Evolutionary conservation across 2,888 invertebrate genomes (phyloP).

Genomic region (Girardia tigrina): DNA sequence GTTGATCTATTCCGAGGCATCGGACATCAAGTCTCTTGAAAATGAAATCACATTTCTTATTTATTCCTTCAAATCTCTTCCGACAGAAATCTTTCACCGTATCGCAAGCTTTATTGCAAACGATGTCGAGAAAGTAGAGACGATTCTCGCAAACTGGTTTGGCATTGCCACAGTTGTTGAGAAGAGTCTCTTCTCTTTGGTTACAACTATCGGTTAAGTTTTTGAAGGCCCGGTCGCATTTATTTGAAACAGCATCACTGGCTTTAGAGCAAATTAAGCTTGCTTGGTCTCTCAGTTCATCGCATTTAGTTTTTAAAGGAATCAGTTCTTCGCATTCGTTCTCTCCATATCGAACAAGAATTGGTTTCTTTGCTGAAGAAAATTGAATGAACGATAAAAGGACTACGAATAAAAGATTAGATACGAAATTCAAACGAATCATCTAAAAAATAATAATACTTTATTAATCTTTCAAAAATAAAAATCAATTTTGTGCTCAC

Average conservation of each 20-base stretch:
- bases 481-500: neutral
- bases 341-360: neutral
- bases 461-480: neutral
- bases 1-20: neutral
- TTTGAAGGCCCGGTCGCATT: neutral
- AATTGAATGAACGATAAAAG: neutral
- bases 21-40: neutral
- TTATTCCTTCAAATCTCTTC: neutral
- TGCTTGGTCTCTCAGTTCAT: neutral
- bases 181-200: neutral
- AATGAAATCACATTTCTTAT: neutral
- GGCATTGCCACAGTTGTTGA: neutral
- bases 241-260: neutral
- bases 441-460: neutral
- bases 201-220: neutral
- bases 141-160: constrained; percentile 11
- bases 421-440: neutral
- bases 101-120: constrained; percentile 13
- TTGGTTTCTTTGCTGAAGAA: neutral
- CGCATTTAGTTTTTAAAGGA: neutral
- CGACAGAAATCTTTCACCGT: neutral
- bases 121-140: neutral
- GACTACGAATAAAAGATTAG: neutral
- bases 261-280: neutral
- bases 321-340: neutral